Evolutionary conservation across 2,797 vertebrate genomes (phyloP).

Genomic region (Chiroxiphia lanceolata): DNA sequence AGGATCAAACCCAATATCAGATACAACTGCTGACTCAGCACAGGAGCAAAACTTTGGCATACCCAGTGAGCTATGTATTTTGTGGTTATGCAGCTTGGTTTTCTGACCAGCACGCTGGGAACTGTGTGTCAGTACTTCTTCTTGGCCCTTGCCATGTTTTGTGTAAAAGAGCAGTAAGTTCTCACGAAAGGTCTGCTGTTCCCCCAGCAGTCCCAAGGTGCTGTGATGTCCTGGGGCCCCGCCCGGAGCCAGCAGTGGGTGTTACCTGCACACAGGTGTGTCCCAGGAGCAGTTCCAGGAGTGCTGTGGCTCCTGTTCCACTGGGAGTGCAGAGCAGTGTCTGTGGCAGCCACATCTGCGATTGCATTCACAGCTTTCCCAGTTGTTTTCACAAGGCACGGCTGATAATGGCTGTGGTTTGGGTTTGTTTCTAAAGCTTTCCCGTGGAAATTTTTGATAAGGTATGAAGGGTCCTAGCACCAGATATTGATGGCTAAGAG

Average conservation of each 20-base stretch:
- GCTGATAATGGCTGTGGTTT: background rate
- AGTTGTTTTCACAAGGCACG: background rate
- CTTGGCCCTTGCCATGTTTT: background rate
- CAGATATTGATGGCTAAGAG: background rate
- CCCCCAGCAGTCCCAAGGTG: background rate
- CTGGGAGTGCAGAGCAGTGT: background rate
- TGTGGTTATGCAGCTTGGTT: background rate
- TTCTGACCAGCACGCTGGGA: background rate
- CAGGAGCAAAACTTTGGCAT: background rate
- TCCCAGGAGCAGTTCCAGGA: background rate
- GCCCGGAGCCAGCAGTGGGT: rapidly evolving
- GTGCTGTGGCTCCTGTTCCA: background rate
- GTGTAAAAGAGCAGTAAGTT: background rate
- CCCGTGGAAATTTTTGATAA: background rate
- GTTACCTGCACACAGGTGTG: background rate
- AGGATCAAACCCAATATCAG: background rate
- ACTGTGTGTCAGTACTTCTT: background rate
- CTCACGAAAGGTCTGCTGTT: background rate
- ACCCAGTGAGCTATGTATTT: background rate
- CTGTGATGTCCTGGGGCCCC: background rate
- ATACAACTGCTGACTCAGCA: background rate
- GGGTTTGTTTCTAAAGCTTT: background rate
- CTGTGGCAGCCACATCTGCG: background rate
- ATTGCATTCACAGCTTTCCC: background rate
- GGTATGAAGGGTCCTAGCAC: background rate